Percentiles rank a stretch among this genome's conserved stretches.
Evolutionary conservation across 2,113 vertebrate species (phyloP).

Genomic region (Dicerorhinus sumatrensis): DNA sequence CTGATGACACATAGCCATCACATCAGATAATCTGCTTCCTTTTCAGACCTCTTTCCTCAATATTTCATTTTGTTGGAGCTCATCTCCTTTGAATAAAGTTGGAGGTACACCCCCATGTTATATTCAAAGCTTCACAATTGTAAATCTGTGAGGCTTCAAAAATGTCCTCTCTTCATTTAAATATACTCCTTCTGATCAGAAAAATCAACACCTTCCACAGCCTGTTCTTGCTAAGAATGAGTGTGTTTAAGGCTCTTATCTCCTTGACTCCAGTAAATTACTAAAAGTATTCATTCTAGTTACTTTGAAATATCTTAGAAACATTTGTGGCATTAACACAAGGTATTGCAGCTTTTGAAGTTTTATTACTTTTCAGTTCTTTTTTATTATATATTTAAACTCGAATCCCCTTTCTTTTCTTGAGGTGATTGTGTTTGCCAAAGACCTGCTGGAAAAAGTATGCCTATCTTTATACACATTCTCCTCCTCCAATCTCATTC

Average conservation of each 20-base stretch:
- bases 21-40: neutral
- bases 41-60: neutral
- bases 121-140: conserved; percentile 1
- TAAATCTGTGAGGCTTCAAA: conserved; percentile 5
- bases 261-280: conserved; percentile 52
- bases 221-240: neutral
- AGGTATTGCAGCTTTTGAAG: conserved; percentile 41
- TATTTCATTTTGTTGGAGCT: neutral
- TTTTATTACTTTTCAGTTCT: conserved; percentile 56
- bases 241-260: conserved; percentile 37
- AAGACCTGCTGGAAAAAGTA: neutral
- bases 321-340: conserved; percentile 40
- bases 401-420: conserved; percentile 53
- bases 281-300: conserved; percentile 8
- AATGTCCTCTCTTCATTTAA: conserved; percentile 48
- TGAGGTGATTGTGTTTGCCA: conserved; percentile 46
- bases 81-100: neutral
- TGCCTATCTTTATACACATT: neutral
- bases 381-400: neutral
- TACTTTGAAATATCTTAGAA: conserved; percentile 53
- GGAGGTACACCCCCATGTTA: neutral
- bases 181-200: conserved; percentile 34
- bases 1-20: neutral
- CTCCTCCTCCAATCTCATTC: neutral
- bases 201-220: conserved; percentile 44